These are phyloP conservation scores for Atta cephalotes DNA, from an alignment of 1,140 invertebrate genomes.

Conservation along the genomic window DNA sequence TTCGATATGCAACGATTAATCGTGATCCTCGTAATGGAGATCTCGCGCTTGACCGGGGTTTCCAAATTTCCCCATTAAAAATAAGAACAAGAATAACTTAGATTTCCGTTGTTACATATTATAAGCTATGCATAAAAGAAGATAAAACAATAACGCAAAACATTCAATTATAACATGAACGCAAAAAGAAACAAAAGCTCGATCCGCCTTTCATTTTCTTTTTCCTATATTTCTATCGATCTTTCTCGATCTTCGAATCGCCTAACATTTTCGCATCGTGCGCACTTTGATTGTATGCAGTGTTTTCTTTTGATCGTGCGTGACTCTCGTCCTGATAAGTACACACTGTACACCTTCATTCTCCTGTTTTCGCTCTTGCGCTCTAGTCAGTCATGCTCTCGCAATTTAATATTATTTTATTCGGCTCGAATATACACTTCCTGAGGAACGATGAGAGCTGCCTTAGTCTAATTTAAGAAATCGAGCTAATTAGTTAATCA, in stretches of 20 bases:
- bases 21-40: constrained; percentile 46
- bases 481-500: constrained; percentile 30
- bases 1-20: constrained; percentile 62
- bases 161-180: constrained; percentile 79
- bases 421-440: constrained; percentile 26
- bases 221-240: constrained; percentile 47
- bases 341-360: constrained; percentile 70
- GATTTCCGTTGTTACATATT: constrained; percentile 59
- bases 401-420: constrained; percentile 43
- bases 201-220: constrained; percentile 25
- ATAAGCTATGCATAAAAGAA: constrained; percentile 68
- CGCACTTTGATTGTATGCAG: constrained; percentile 79
- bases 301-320: constrained; percentile 71
- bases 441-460: constrained; percentile 38
- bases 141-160: constrained; percentile 73
- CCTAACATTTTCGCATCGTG: constrained; percentile 45
- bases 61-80: constrained; percentile 26
- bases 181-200: constrained; percentile 80
- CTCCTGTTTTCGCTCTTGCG: constrained; percentile 11
- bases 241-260: constrained; percentile 15
- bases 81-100: constrained; percentile 75
- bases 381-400: constrained; percentile 51
- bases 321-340: constrained; percentile 73
- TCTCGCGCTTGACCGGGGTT: neutral
- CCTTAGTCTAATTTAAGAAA: constrained; percentile 32